Conservation (phyloP, 1,140 invertebrate species). For the Zaprionus tsacasi region DNA sequence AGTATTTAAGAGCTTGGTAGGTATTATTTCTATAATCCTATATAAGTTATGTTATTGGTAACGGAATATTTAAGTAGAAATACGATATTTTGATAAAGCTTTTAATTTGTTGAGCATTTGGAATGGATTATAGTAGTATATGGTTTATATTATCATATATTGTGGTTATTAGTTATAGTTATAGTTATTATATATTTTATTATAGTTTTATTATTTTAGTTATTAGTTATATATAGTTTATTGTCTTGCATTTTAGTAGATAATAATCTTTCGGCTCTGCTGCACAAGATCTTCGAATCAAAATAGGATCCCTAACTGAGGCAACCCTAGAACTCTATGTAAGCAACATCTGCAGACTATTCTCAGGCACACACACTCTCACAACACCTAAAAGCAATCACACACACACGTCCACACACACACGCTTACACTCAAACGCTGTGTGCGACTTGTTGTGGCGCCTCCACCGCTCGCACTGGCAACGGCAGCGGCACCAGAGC, state of each 20-base stretch:
- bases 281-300: conserved; percentile 1
- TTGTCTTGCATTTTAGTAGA: too few species aligned
- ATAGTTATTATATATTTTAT: too few species aligned
- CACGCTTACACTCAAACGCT: conserved; percentile 81
- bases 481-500: conserved; percentile 36
- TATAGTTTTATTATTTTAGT: too few species aligned
- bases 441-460: conserved; percentile 61
- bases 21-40: neutral
- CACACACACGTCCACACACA: conserved; percentile 20
- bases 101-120: conserved; percentile 2
- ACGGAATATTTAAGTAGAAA: neutral
- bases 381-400: neutral
- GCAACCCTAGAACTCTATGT: neutral
- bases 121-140: neutral
- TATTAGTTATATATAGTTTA: too few species aligned
- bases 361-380: neutral
- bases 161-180: too few species aligned
- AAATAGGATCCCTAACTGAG: neutral
- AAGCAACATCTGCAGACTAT: neutral
- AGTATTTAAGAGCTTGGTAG: neutral
- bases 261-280: neutral
- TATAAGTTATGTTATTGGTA: neutral
- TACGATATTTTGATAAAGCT: neutral
- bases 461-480: conserved; percentile 40
- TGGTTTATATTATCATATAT: neutral